A percentile compares a stretch with the other conserved stretches of the same genome.
Conservation (phyloP, 2,888 invertebrate genomes). For the Aplocera efformata region DNA sequence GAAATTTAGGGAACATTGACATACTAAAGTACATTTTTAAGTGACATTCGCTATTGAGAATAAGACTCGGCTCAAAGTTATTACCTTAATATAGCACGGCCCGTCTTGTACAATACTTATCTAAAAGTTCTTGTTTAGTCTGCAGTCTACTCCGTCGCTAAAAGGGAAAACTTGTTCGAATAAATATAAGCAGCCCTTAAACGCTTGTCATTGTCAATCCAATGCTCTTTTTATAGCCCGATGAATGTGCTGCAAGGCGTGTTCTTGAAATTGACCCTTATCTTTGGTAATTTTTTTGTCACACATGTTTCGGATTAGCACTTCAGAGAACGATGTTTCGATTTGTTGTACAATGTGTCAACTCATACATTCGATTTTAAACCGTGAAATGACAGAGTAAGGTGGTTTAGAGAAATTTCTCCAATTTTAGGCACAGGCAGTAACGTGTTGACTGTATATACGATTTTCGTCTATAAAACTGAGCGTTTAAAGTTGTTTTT, state of each 20-base stretch:
- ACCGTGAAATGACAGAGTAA: conserved; percentile 14
- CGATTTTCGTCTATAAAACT: no score
- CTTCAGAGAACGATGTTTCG: conserved; percentile 66
- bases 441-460: no score
- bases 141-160: conserved; percentile 56
- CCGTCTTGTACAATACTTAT: conserved; percentile 65
- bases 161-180: conserved; percentile 78
- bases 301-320: conserved; percentile 77
- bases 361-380: conserved; percentile 31
- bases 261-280: conserved; percentile 76
- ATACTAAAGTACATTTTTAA: no score
- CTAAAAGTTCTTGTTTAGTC: conserved; percentile 73
- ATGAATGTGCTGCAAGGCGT: conserved; percentile 58
- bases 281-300: conserved; percentile 68
- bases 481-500: background rate
- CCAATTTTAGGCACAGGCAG: no score
- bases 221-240: conserved; percentile 67
- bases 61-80: conserved; percentile 46
- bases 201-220: conserved; percentile 78
- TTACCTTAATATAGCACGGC: conserved; percentile 62
- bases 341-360: conserved; percentile 42
- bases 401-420: no score
- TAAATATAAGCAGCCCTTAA: conserved; percentile 74
- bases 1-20: no score
- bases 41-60: no score